These are phyloP conservation scores for Nothoprocta perdicaria DNA, from an alignment of 2,113 vertebrate genomes.

Conservation along the genomic window DNA sequence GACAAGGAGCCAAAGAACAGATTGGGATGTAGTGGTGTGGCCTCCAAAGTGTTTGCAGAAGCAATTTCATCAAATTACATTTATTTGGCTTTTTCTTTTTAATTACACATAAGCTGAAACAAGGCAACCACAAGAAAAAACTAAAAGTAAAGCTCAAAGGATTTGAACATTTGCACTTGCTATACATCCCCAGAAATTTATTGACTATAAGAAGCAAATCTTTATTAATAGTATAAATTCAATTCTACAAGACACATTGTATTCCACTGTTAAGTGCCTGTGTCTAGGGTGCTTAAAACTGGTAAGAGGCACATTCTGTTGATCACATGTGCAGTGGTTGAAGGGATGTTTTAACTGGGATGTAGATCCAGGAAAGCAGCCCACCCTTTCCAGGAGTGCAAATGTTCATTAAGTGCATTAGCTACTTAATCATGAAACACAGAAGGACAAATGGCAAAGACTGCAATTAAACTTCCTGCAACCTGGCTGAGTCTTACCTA, in stretches of 20 bases:
- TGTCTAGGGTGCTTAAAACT: not conserved
- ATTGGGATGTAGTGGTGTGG: not conserved
- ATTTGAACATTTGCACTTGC: not conserved
- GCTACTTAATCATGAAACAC: not conserved
- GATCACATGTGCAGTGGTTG: not conserved
- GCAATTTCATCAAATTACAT: not conserved
- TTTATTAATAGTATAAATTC: not conserved
- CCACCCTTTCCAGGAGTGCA: not conserved
- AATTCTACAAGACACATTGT: not conserved
- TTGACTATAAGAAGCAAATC: not conserved
- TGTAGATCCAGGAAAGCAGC: not conserved
- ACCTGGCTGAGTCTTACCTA: not conserved
- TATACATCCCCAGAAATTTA: not conserved
- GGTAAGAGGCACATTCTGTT: not conserved
- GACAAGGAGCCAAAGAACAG: not conserved
- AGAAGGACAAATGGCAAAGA: not conserved
- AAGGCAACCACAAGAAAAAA: not conserved
- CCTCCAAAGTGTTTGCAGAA: not conserved
- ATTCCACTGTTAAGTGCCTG: not conserved
- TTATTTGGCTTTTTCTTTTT: not conserved
- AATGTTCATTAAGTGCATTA: not conserved
- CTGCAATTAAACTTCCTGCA: not conserved
- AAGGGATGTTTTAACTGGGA: not conserved
- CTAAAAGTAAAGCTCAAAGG: not conserved
- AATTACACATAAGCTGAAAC: not conserved